phyloP scores from a whole-genome alignment of 2,888 invertebrate genomes.

The Orchesellides sinensis region DNA sequence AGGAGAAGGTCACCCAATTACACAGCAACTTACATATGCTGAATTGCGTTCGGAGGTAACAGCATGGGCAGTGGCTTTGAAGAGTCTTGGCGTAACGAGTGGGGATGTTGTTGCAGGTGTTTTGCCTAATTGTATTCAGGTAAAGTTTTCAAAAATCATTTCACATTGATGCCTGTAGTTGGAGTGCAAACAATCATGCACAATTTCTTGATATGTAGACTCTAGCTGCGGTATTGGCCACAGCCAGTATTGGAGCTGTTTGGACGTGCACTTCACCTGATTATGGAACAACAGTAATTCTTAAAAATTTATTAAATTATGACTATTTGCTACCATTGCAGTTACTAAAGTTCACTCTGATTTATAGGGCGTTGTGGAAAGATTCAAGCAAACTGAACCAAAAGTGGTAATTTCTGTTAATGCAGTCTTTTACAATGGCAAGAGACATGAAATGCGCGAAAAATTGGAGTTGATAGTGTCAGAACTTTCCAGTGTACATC shows the following conservation, averaged over 20 bases:
- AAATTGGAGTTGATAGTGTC: conserved; percentile 78
- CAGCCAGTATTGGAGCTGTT: conserved; percentile 79
- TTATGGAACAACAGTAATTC: conserved; percentile 78
- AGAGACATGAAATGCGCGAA: conserved; percentile 78
- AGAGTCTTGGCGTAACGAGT: conserved; percentile 76
- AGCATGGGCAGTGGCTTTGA: conserved; percentile 77
- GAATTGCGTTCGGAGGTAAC: conserved; percentile 77
- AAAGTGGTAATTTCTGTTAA: conserved; percentile 80
- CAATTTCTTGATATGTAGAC: conserved; percentile 76
- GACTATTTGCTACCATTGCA: not conserved
- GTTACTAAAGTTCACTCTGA: not conserved
- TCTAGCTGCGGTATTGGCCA: conserved; percentile 79
- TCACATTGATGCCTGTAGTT: not conserved
- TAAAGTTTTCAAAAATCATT: conserved; percentile 10
- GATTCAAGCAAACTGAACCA: conserved; percentile 79
- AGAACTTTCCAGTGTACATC: conserved; percentile 65
- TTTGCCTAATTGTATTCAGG: conserved; percentile 72
- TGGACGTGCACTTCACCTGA: conserved; percentile 80
- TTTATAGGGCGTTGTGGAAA: conserved; percentile 73
- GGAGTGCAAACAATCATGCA: not conserved
- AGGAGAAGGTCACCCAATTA: conserved; percentile 74
- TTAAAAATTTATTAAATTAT: not conserved
- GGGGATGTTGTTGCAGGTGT: conserved; percentile 79
- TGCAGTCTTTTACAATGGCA: conserved; percentile 79
- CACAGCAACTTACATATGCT: conserved; percentile 76